Percentiles rank a stretch among this genome's conserved stretches.
These are phyloP conservation scores for Trimorus sp. DNA, from an alignment of 2,888 invertebrate genomes.

Conservation along the genomic window DNA sequence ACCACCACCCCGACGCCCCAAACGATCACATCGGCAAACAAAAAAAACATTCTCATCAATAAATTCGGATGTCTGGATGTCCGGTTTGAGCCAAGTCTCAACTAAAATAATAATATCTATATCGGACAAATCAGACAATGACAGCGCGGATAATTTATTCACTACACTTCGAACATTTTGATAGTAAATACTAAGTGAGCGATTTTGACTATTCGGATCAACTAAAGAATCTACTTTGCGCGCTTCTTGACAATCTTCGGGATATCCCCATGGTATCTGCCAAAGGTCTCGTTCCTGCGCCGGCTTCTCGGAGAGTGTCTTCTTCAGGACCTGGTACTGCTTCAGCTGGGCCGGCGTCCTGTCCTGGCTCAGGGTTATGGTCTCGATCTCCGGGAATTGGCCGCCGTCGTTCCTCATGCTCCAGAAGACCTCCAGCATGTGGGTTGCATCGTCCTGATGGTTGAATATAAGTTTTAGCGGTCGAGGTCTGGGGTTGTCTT, in stretches of 20 bases:
- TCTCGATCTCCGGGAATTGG: background rate
- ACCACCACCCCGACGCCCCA: slow-evolving; percentile 9
- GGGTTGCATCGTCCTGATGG: slow-evolving; percentile 1
- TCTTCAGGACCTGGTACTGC: background rate
- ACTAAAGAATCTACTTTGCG: too few species aligned
- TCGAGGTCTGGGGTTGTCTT: background rate
- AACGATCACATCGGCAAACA: slow-evolving; percentile 2
- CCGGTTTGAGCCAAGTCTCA: slow-evolving; percentile 19
- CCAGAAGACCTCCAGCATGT: slow-evolving; percentile 3
- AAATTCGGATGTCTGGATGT: slow-evolving; percentile 9
- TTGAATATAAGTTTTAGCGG: slow-evolving; percentile 8
- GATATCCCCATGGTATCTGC: background rate
- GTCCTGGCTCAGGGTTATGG: background rate
- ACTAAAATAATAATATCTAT: slow-evolving; percentile 12
- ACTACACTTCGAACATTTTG: slow-evolving; percentile 8
- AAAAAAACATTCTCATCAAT: background rate
- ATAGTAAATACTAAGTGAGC: too few species aligned
- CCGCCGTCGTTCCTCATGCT: background rate
- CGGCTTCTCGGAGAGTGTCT: background rate
- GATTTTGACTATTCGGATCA: background rate
- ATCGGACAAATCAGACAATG: background rate
- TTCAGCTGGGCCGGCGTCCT: background rate
- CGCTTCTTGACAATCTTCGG: background rate
- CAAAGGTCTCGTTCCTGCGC: background rate
- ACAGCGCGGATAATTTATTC: background rate